Conservation (phyloP, 2,888 invertebrate genomes). For the Pasiphila rectangulata region DNA sequence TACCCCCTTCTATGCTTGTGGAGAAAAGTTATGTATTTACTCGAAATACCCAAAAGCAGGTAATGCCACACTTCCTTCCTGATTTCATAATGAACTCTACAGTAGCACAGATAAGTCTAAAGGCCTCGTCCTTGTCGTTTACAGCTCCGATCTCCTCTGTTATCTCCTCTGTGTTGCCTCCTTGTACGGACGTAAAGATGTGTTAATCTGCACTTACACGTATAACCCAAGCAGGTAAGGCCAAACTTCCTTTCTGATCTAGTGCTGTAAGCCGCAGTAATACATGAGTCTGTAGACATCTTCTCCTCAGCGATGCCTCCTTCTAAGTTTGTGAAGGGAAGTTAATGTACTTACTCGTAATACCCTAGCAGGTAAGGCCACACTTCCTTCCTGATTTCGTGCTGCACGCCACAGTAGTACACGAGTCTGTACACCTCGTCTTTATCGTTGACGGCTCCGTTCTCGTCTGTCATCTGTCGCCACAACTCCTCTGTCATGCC, state of each 20-base stretch:
- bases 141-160: too few species aligned
- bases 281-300: conserved; percentile 92
- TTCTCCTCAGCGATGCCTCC: too few species aligned
- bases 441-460: conserved; percentile 81
- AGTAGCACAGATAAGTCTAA: too few species aligned
- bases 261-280: conserved; percentile 91
- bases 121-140: too few species aligned
- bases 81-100: neutral
- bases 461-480: conserved; percentile 83
- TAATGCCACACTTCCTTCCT: too few species aligned
- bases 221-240: conserved; percentile 94
- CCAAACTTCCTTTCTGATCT: conserved; percentile 91
- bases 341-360: conserved; percentile 80
- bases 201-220: conserved; percentile 68
- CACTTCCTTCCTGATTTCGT: conserved; percentile 87
- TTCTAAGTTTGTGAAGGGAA: too few species aligned
- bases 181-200: too few species aligned
- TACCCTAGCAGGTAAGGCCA: conserved; percentile 95
- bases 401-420: conserved; percentile 93
- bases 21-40: too few species aligned
- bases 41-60: too few species aligned
- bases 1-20: too few species aligned
- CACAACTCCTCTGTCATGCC: conserved; percentile 90
- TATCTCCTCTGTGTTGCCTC: too few species aligned
- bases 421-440: conserved; percentile 90